phyloP scores from a whole-genome alignment of 2,888 invertebrate species.

The Brenthis ino region DNA sequence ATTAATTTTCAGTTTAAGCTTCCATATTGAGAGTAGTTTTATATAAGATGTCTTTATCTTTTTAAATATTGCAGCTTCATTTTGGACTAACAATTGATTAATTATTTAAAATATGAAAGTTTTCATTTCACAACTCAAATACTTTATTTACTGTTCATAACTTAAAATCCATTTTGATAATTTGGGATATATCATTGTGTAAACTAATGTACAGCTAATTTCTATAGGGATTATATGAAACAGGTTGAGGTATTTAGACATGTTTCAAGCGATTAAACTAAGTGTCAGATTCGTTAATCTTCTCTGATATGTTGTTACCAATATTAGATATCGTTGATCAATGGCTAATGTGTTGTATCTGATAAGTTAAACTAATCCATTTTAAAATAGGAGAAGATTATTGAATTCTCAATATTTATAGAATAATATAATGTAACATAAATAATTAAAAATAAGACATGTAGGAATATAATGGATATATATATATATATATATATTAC shows the following conservation, averaged over 20 bases:
- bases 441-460: no score
- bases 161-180: not conserved
- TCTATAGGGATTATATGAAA: conserved; percentile 13
- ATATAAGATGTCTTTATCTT: no score
- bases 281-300: conserved; percentile 23
- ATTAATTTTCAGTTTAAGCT: no score
- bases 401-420: no score
- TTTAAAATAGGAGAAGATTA: no score
- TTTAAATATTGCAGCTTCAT: no score
- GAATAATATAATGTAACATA: no score
- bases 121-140: not conserved
- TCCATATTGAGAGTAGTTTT: no score
- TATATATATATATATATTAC: no score
- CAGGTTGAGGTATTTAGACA: conserved; percentile 22
- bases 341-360: not conserved
- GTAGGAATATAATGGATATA: no score
- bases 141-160: no score
- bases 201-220: conserved; percentile 9
- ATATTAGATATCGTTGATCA: not conserved
- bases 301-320: not conserved
- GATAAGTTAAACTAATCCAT: not conserved
- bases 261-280: conserved; percentile 17
- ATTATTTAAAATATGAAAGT: not conserved
- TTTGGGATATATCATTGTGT: not conserved
- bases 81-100: no score